A percentile compares a stretch with the other conserved stretches of the same genome.
These are phyloP conservation scores for Drosophila merina DNA, from an alignment of 2,888 invertebrate genomes.

Conservation along the genomic window DNA sequence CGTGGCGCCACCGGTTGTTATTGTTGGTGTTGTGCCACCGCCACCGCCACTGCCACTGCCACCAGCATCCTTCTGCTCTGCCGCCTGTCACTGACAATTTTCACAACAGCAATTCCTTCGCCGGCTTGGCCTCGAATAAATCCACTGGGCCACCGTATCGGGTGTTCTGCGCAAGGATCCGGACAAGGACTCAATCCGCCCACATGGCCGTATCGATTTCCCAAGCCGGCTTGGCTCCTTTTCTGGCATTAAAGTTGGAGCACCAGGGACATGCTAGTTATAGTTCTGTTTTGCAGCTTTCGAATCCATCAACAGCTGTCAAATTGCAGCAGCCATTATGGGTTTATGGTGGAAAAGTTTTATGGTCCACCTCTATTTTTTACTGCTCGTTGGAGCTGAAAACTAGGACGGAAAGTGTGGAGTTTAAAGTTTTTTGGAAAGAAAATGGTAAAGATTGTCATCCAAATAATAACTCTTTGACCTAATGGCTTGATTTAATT, in stretches of 20 bases:
- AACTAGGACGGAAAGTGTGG: conserved; percentile 11
- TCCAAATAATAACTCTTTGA: not conserved
- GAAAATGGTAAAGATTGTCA: not conserved
- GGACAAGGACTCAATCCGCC: not conserved
- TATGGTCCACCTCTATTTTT: conserved; percentile 11
- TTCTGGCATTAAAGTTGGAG: conserved; percentile 56
- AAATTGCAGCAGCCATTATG: conserved; percentile 42
- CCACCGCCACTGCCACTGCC: conserved; percentile 25
- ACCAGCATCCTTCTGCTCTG: conserved; percentile 13
- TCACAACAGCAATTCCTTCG: conserved; percentile 63
- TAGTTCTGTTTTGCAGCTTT: conserved; percentile 40
- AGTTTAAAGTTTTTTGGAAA: conserved; percentile 6
- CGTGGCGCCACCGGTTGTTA: conserved; percentile 62
- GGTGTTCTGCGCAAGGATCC: conserved; percentile 19
- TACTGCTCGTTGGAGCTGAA: not conserved
- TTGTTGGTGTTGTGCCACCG: conserved; percentile 34
- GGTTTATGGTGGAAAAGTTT: conserved; percentile 25
- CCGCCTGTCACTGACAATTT: conserved; percentile 67
- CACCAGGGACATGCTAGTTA: conserved; percentile 49
- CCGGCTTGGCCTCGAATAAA: conserved; percentile 55
- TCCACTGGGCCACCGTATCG: conserved; percentile 50
- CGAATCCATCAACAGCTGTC: conserved; percentile 67
- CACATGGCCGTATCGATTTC: conserved; percentile 40
- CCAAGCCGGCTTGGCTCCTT: conserved; percentile 22
- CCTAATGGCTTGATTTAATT: not conserved